A percentile compares a stretch with the other conserved stretches of the same genome.
These are phyloP conservation scores for Napeogenes sylphis DNA, from an alignment of 2,888 invertebrate species.

Conservation along the genomic window DNA sequence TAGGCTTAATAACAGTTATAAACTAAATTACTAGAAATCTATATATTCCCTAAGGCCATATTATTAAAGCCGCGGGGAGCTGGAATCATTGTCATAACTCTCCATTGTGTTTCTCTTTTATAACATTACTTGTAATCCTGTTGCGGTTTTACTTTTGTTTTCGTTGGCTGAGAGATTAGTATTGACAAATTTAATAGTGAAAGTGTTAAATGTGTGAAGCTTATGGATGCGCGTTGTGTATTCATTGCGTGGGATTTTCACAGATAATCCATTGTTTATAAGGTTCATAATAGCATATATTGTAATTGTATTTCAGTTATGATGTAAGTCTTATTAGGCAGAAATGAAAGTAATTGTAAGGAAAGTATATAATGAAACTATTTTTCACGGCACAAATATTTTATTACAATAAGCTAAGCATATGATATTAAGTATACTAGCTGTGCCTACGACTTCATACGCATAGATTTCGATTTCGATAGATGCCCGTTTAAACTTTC, in stretches of 20 bases:
- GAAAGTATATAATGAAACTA: too few relatives aligned
- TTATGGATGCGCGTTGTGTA: background rate
- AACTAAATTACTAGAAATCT: too few relatives aligned
- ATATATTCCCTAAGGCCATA: too few relatives aligned
- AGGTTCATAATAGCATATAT: background rate
- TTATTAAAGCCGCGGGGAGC: too few relatives aligned
- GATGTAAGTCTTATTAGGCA: conserved; percentile 4
- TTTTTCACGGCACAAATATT: too few relatives aligned
- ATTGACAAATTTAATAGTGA: conserved; percentile 17
- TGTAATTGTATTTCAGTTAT: background rate
- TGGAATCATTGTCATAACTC: too few relatives aligned
- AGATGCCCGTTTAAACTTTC: too few relatives aligned
- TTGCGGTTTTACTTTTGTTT: conserved; percentile 6
- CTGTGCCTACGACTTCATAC: too few relatives aligned
- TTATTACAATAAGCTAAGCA: too few relatives aligned
- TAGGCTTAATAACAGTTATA: too few relatives aligned
- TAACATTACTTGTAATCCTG: background rate
- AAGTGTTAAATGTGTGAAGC: conserved; percentile 8
- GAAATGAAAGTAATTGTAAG: conserved; percentile 4
- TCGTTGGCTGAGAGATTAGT: background rate
- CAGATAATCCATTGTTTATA: conserved; percentile 5
- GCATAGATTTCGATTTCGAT: too few relatives aligned
- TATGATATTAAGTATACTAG: too few relatives aligned
- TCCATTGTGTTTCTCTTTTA: background rate
- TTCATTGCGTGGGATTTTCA: conserved; percentile 9